Evolutionary conservation across 2,888 invertebrate genomes (phyloP), one percentile per base, ranked within the genome.

Genomic region (Sarcophaga carnaria): DNA sequence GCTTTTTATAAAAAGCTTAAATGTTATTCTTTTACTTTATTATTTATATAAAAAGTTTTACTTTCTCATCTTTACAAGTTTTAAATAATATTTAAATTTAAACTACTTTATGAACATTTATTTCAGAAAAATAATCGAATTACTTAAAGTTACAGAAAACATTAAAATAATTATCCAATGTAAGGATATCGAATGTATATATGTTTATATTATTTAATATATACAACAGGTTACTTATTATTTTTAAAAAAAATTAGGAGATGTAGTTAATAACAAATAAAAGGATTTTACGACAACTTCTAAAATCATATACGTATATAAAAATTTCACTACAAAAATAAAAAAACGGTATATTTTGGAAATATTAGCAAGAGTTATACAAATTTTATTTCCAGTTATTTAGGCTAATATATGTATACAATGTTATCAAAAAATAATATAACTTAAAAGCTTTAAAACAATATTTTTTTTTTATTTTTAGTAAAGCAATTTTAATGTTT

Each of bases 401-500:
- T 20, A 47, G 45, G 47, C 47, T 22, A 71, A n/a, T 10, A 37
- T 63, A 80, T 72, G 22, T 72, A 59, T 66, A 45, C 54, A 5
- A 66, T 60, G 66, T 54, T 25, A 54, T 80, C 66, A 47, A 54
- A 64, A 71, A 25, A 25, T 22, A 45, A 77, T 10, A 37, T 63
- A 63, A 37, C 22, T 22, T n/a, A 63, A 22, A 63, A 22, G 22
- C n/a, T 22, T 63, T 74, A 59, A 80, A 78, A 75, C 47, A 78
- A 69, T 77, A 74, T 47, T 63, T 80, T 66, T 66, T 77, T 77
- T 71, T 59, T 78, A 59, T 77, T 67, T 71, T 84, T 76, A 74
- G 63, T 82, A 86, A 82, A 86, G 81, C 75, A 79, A 66, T 79
- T 86, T 67, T 10, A 83, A 86, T 86, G 83, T 86, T 82, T 76